Percentiles rank a stretch among this genome's conserved stretches.
These are phyloP conservation scores for Masticophis lateralis DNA, from an alignment of 2,797 vertebrate genomes.

Conservation along the genomic window DNA sequence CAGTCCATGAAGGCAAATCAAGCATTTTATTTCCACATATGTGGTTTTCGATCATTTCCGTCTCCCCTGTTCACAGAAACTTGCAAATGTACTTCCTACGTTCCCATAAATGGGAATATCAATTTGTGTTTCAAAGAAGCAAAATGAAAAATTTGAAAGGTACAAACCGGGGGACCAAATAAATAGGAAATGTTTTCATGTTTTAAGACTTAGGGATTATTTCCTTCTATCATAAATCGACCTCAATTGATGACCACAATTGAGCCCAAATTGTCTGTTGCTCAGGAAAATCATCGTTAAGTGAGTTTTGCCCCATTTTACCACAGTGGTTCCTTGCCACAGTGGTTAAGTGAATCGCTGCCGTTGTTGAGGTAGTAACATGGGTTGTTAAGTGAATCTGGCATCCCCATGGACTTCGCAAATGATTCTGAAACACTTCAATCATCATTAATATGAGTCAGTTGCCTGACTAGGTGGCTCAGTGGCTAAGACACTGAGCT, in stretches of 20 bases:
- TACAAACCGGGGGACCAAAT: neutral
- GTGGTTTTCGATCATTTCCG: conserved; percentile 14
- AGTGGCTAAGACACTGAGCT: no score
- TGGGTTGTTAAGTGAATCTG: no score
- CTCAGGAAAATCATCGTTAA: neutral
- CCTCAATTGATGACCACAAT: neutral
- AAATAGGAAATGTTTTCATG: neutral
- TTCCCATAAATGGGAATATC: neutral
- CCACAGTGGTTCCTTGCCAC: neutral
- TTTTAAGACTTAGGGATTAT: neutral
- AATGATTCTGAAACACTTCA: no score
- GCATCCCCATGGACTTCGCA: neutral
- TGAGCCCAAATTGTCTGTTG: neutral
- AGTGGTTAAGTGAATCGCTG: no score
- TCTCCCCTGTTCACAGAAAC: neutral
- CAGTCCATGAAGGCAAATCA: conserved; percentile 34
- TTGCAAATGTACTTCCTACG: neutral
- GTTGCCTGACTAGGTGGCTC: no score
- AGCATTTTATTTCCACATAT: conserved; percentile 34
- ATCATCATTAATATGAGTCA: no score
- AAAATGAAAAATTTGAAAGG: neutral
- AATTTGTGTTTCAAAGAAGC: neutral
- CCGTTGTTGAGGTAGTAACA: no score
- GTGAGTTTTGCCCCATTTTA: neutral
- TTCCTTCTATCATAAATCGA: neutral